Conservation (phyloP, 1,140 invertebrate genomes). For the Anastrepha obliqua region DNA sequence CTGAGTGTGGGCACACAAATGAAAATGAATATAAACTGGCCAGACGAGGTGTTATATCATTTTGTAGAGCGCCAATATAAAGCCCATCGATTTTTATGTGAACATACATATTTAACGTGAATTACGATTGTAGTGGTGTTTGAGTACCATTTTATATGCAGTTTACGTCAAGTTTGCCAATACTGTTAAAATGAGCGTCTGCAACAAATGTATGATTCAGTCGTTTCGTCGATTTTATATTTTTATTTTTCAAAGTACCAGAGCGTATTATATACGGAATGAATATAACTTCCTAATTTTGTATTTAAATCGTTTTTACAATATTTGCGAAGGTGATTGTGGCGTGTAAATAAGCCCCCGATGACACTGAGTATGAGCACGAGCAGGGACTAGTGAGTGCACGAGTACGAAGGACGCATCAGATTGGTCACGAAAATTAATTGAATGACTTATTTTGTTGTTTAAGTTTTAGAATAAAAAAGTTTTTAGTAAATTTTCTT, state of each 20-base stretch:
- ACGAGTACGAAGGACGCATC: background rate
- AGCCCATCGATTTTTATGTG: background rate
- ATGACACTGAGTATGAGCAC: no score
- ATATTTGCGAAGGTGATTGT: background rate
- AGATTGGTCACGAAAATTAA: background rate
- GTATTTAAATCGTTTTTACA: no score
- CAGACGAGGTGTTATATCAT: slow-evolving; percentile 40
- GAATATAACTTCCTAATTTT: background rate
- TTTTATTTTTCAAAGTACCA: background rate
- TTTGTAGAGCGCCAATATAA: background rate
- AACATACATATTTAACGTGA: background rate
- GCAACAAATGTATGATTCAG: background rate
- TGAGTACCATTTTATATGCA: background rate
- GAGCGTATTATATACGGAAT: background rate
- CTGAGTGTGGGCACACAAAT: background rate
- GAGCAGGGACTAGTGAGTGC: no score
- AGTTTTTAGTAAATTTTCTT: no score
- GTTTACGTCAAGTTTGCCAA: background rate
- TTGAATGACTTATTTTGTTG: background rate
- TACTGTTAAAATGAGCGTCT: background rate
- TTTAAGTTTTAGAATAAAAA: background rate
- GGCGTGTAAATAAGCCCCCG: no score
- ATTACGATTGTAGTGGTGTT: background rate
- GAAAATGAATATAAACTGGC: background rate
- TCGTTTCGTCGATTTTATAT: background rate